Evolutionary conservation across 2,888 invertebrate genomes (phyloP), one percentile per base, ranked within the genome.

Genomic region (Tridacna gigas): DNA sequence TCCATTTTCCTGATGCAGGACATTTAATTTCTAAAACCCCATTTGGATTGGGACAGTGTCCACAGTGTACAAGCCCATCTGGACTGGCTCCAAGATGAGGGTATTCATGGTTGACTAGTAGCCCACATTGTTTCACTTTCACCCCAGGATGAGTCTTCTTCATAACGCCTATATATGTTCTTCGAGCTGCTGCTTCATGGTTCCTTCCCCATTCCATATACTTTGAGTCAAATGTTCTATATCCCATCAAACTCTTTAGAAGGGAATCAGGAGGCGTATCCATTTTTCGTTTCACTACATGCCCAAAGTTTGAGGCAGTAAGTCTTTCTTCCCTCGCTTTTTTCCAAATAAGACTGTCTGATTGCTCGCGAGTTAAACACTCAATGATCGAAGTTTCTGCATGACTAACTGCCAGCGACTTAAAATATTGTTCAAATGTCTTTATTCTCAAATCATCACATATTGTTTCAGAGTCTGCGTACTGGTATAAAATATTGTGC

Each of bases 1-100:
- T 66, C 1, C 12, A 45, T 45, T 67, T 75, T 37, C 12, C n/a
- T n/a, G n/a, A n/a, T n/a, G n/a, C 28, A 48, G 86, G 86, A 69
- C 86, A 86, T 56, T 86, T 86, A 4, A 86, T 67, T 51, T 86
- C 86, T 15, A 82, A 12, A 13, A 76, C 25, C 22, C 80, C 79
- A 15, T 63, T 37, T 47, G 7, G 2, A 5, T 56, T 47, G 26
- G 47, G n/a, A 51, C 73, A 71, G 0, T 67, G 47, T 9, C 18
- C 22, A 69, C 66, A 76, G 2, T 65, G n/a, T 1, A 86, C 75
- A 4, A 86, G 28, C 26, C 81, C 81, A 83, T 83, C 86, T 61
- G 83, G 83, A 56, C 83, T 79, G 20, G 77, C 20, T 28, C 77
- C 85, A 18, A 85, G 56, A 48, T 74, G 60, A 45, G 85, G 85